These are phyloP conservation scores for Pyrocoelia pectoralis DNA, from an alignment of 2,888 invertebrate genomes.

Conservation along the genomic window DNA sequence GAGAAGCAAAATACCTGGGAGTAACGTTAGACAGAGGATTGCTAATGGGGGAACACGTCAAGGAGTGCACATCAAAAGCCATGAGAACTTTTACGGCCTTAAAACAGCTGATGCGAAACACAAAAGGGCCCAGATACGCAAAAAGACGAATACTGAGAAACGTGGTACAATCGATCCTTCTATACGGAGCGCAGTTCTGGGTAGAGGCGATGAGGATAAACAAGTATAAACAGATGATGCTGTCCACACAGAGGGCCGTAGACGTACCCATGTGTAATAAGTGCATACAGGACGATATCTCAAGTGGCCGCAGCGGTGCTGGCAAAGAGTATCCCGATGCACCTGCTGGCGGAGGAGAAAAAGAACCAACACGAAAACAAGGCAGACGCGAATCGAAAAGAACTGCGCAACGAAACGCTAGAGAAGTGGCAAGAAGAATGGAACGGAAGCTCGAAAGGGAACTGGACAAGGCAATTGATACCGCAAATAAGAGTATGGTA, in stretches of 20 bases:
- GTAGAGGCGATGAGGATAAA: neutral
- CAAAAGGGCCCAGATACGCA: conserved; percentile 20
- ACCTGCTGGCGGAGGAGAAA: neutral
- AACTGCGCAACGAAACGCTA: neutral
- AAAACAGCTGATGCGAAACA: conserved; percentile 26
- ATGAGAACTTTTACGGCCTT: conserved; percentile 2
- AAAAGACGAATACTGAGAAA: conserved; percentile 21
- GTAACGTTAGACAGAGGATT: neutral
- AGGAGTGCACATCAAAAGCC: neutral
- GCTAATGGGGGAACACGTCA: neutral
- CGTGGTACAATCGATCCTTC: conserved; percentile 23
- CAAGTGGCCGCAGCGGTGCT: neutral
- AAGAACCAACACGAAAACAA: no score
- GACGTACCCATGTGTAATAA: neutral
- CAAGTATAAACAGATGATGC: conserved; percentile 1
- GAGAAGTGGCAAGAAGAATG: conserved; percentile 3
- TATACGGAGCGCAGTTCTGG: conserved; percentile 36
- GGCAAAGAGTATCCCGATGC: neutral
- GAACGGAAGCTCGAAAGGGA: neutral
- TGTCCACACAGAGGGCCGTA: conserved; percentile 10
- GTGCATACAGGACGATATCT: neutral
- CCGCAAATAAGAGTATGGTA: conserved; percentile 16
- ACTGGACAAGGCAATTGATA: neutral
- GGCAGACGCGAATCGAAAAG: neutral
- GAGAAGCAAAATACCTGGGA: neutral